Percentiles rank a stretch among this genome's conserved stretches.
phyloP scores from a whole-genome alignment of 2,888 invertebrate species.

The Perithous albicinctus region DNA sequence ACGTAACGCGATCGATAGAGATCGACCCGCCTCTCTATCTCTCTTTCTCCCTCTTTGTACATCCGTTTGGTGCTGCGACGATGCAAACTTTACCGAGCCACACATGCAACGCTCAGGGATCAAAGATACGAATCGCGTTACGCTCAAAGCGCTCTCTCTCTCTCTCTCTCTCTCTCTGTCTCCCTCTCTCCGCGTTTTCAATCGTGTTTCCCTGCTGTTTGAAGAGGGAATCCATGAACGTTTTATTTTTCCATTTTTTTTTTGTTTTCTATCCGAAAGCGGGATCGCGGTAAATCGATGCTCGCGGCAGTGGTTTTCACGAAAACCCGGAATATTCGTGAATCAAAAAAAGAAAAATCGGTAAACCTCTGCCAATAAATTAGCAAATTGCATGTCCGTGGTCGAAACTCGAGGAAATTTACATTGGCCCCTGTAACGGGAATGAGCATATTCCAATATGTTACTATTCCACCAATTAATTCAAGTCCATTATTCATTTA shows the following conservation, averaged over 20 bases:
- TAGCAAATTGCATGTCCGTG: slow-evolving; percentile 7
- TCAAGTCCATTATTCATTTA: background rate
- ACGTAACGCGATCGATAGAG: slow-evolving; percentile 15
- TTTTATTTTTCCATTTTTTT: slow-evolving; percentile 38
- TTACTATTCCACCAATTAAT: background rate
- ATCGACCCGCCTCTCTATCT: slow-evolving; percentile 1
- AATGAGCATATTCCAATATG: background rate
- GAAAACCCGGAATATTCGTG: background rate
- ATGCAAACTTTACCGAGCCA: slow-evolving; percentile 47
- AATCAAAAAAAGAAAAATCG: background rate
- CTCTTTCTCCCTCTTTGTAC: background rate
- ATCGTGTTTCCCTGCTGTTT: slow-evolving; percentile 59
- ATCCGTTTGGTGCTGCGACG: slow-evolving; percentile 37
- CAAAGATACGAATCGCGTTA: slow-evolving; percentile 66
- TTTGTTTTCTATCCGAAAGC: background rate
- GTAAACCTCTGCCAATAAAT: background rate
- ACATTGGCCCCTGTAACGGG: background rate
- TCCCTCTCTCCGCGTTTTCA: slow-evolving; percentile 59
- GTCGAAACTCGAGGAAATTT: background rate
- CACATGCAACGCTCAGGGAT: slow-evolving; percentile 50
- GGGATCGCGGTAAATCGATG: slow-evolving; percentile 7
- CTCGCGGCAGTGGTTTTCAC: slow-evolving; percentile 9
- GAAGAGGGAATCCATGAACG: slow-evolving; percentile 18
- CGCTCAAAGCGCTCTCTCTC: slow-evolving; percentile 38
- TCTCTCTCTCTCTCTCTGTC: too few relatives aligned